Evolutionary conservation across 2,888 invertebrate genomes (phyloP), one percentile per base, ranked within the genome.

Genomic region (Octodonta nipae): DNA sequence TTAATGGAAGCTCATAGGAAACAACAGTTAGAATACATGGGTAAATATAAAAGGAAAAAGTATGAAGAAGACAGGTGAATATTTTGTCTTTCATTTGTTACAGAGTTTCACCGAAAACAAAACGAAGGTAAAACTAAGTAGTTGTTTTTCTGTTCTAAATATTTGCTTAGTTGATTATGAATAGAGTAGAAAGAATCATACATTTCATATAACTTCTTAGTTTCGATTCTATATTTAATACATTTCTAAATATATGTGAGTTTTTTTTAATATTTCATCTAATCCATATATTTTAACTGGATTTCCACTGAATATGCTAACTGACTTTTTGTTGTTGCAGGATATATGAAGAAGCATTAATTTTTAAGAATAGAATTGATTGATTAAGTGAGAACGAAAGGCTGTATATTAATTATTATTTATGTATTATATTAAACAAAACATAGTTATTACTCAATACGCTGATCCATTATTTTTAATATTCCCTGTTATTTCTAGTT

Each of bases 1-100:
- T 51, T 71, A 43, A 59, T 63, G 54, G 63, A 63, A 46, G 60
- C 61, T n/a, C 65, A 67, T 41, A 54, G 62, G 35, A 63, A 65
- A 39, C 71, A 71, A 47, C 63, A 62, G 44, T 48, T 61, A 42
- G 63, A 63, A 46, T 63, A 60, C 45, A 61, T 63, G 56, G 58
- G 58, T 44, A 55, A 54, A 42, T 51, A 47, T 42, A 43, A 47
- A 39, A 28, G 42, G 34, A 42, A 43, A 34, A 45, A 42, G 40
- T 40, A 42, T 26, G 27, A 38, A 28, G 44, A 37, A 28, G 42
- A 46, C 35, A 43, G 40, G 33, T 40, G 31, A 37, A 38, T 30
- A 40, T 37, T 40, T 34, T 41, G 30, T 38, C 41, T 44, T 40
- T 37, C 41, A 42, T 47, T 44, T 46, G 36, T 47, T 46, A 28